These are phyloP conservation scores for Shargacucullia verbasci DNA, from an alignment of 2,888 invertebrate genomes.

Conservation along the genomic window DNA sequence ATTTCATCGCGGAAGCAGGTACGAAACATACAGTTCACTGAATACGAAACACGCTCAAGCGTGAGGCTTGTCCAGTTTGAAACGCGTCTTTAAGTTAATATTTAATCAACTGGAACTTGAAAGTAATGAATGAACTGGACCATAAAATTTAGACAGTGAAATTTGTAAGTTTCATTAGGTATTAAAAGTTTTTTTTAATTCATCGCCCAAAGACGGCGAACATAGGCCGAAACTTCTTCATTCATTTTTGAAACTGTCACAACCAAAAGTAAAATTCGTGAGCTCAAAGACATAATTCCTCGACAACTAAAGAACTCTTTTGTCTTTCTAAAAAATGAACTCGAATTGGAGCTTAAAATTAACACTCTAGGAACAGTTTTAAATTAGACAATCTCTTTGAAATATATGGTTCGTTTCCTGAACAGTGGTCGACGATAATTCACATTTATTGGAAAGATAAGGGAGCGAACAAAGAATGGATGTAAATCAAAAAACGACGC, in stretches of 20 bases:
- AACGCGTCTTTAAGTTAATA: conserved; percentile 7
- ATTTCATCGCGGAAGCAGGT: too few relatives aligned
- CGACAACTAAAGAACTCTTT: conserved; percentile 29
- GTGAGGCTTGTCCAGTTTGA: background rate
- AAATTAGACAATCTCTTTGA: conserved; percentile 86
- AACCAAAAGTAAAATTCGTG: conserved; percentile 47
- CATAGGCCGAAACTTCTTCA: conserved; percentile 50
- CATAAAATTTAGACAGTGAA: conserved; percentile 12
- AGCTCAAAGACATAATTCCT: conserved; percentile 41
- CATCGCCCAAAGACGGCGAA: conserved; percentile 51
- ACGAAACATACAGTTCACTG: too few relatives aligned
- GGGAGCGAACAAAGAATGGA: conserved; percentile 78
- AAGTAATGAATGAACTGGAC: conserved; percentile 26
- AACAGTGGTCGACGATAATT: conserved; percentile 80
- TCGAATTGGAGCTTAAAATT: conserved; percentile 56
- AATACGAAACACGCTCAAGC: too few relatives aligned
- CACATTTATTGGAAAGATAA: conserved; percentile 86
- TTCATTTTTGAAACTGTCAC: conserved; percentile 62
- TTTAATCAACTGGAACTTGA: conserved; percentile 32
- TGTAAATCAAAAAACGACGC: conserved; percentile 76
- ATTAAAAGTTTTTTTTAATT: conserved; percentile 57
- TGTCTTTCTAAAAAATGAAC: conserved; percentile 38
- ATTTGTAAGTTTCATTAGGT: conserved; percentile 46
- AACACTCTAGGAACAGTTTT: conserved; percentile 76
- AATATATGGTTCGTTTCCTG: conserved; percentile 76